phyloP scores from a whole-genome alignment of 1,140 invertebrate genomes.

The Leptopilina clavipes region DNA sequence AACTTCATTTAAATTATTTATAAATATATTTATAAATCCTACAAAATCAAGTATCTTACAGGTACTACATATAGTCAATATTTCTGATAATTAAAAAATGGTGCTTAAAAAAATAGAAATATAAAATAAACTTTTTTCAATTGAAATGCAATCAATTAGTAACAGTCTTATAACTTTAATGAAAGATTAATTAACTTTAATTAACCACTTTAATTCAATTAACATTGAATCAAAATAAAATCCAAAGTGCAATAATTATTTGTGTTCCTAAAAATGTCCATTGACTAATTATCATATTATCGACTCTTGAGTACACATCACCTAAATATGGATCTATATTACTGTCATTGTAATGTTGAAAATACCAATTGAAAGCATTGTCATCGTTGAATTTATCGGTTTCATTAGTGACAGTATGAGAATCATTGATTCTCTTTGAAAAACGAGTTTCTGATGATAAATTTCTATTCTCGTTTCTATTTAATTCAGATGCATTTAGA shows the following conservation, averaged over 20 bases:
- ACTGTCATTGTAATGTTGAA: conserved; percentile 84
- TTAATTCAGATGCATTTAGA: conserved; percentile 51
- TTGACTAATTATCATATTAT: neutral
- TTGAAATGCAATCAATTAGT: neutral
- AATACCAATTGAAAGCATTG: conserved; percentile 84
- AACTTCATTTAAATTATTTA: too few species aligned
- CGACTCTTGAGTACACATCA: conserved; percentile 53
- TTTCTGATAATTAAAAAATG: neutral
- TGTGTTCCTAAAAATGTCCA: conserved; percentile 20
- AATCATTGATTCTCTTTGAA: conserved; percentile 32
- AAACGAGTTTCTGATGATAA: neutral
- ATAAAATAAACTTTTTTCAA: neutral
- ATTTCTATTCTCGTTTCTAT: conserved; percentile 36
- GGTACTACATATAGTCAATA: neutral
- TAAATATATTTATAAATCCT: neutral
- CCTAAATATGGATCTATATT: conserved; percentile 81
- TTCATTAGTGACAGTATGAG: conserved; percentile 39
- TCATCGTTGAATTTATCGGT: conserved; percentile 61
- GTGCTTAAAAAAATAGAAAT: neutral
- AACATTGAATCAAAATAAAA: neutral
- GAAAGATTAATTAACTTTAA: neutral
- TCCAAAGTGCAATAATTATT: conserved; percentile 10
- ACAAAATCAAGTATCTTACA: neutral
- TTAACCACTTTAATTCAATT: too few species aligned
- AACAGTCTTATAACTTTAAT: neutral